A percentile compares a stretch with the other conserved stretches of the same genome.
phyloP scores from a whole-genome alignment of 1,140 invertebrate genomes.

The Drosophila burlai region DNA sequence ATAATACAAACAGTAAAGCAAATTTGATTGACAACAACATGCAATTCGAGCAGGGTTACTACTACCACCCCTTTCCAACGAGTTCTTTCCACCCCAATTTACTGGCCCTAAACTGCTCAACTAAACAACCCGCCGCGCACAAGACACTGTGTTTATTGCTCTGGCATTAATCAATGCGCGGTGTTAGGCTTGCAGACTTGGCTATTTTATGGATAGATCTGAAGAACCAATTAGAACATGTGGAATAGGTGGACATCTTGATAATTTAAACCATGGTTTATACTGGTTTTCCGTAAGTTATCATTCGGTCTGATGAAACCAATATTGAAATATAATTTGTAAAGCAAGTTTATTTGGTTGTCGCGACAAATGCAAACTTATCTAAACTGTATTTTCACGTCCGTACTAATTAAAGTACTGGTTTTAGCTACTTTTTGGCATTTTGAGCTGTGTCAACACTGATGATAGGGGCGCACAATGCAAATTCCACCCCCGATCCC shows the following conservation, averaged over 20 bases:
- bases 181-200: not conserved
- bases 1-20: conserved; percentile 80
- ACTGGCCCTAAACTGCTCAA: conserved; percentile 61
- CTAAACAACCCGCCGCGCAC: conserved; percentile 67
- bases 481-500: conserved; percentile 1
- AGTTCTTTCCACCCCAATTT: conserved; percentile 19
- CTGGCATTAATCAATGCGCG: conserved; percentile 71
- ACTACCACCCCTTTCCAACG: not conserved
- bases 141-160: conserved; percentile 67
- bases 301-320: not conserved
- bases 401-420: not conserved
- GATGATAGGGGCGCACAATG: conserved; percentile 2
- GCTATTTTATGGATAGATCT: not conserved
- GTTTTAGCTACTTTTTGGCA: conserved; percentile 5
- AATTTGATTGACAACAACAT: conserved; percentile 83
- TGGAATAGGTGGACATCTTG: not conserved
- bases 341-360: not conserved
- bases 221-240: not conserved
- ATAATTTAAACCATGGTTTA: not conserved
- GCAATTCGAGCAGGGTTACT: conserved; percentile 55
- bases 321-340: not conserved
- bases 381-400: not conserved
- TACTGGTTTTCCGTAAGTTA: not conserved
- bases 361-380: not conserved
- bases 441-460: conserved; percentile 6